Percentiles rank a stretch among this genome's conserved stretches.
These are phyloP conservation scores for Leiothrix lutea DNA, from an alignment of 2,113 vertebrate species.

Conservation along the genomic window DNA sequence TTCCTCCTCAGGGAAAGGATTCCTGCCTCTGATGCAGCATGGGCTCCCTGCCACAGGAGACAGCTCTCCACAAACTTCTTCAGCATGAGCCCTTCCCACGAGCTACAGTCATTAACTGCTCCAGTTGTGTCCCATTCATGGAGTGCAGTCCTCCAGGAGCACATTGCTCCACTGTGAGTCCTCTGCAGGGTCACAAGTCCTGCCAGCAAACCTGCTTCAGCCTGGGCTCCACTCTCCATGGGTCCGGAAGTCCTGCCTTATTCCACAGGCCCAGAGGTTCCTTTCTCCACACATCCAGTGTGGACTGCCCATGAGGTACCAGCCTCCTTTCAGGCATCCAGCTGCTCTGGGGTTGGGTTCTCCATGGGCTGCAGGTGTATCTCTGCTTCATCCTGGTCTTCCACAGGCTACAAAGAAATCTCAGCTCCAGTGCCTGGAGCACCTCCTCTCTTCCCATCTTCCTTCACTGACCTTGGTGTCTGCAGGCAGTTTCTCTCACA, in stretches of 20 bases:
- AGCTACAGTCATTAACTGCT: not conserved
- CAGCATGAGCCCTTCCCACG: rapidly evolving
- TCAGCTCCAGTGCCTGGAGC: not conserved
- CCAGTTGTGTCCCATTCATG: too few species aligned
- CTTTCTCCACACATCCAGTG: not conserved
- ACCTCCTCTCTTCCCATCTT: not conserved
- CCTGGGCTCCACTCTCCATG: not conserved
- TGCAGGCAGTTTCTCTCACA: not conserved
- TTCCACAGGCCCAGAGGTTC: not conserved
- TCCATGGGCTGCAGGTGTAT: not conserved
- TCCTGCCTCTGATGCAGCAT: not conserved
- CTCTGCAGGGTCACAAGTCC: not conserved
- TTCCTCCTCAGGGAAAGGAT: not conserved
- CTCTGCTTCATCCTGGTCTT: not conserved
- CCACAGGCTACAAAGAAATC: not conserved
- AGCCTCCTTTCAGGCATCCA: not conserved
- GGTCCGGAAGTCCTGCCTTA: not conserved
- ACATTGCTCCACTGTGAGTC: not conserved
- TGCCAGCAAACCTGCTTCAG: not conserved
- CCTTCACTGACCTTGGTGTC: not conserved
- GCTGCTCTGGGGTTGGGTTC: not conserved
- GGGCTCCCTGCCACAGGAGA: not conserved
- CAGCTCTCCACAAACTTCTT: not conserved
- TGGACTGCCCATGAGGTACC: not conserved
- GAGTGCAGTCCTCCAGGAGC: not conserved